These are phyloP conservation scores for Rhadina sibilatrix DNA, from an alignment of 2,113 vertebrate genomes.

Conservation along the genomic window DNA sequence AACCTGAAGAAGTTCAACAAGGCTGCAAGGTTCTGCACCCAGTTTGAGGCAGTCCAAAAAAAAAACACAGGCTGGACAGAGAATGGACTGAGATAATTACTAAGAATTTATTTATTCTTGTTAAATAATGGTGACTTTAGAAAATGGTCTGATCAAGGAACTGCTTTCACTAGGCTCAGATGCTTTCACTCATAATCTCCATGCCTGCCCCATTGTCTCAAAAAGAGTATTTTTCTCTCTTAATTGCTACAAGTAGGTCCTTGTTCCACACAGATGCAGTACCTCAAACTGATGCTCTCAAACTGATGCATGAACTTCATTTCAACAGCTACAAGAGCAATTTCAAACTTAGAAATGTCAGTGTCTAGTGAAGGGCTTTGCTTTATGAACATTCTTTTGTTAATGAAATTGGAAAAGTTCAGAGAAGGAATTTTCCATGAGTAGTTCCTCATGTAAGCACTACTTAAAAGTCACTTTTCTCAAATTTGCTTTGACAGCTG, in stretches of 20 bases:
- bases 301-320: background rate
- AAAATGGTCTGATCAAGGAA: background rate
- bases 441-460: background rate
- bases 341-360: slow-evolving; percentile 5
- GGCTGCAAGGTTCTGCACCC: background rate
- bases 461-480: background rate
- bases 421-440: slow-evolving; percentile 45
- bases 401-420: slow-evolving; percentile 47
- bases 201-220: background rate
- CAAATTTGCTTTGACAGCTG: slow-evolving; percentile 1
- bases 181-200: background rate
- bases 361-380: background rate
- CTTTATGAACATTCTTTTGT: slow-evolving; percentile 47
- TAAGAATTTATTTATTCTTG: background rate
- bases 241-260: background rate
- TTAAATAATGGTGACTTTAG: background rate
- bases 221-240: background rate
- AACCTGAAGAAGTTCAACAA: background rate
- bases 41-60: background rate
- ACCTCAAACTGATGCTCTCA: background rate
- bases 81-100: background rate
- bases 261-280: background rate
- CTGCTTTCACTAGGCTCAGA: background rate
- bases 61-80: background rate
- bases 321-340: slow-evolving; percentile 2